A percentile compares a stretch with the other conserved stretches of the same genome.
Evolutionary conservation across 2,113 vertebrate genomes (phyloP).

Genomic region (Carassius carassius): DNA sequence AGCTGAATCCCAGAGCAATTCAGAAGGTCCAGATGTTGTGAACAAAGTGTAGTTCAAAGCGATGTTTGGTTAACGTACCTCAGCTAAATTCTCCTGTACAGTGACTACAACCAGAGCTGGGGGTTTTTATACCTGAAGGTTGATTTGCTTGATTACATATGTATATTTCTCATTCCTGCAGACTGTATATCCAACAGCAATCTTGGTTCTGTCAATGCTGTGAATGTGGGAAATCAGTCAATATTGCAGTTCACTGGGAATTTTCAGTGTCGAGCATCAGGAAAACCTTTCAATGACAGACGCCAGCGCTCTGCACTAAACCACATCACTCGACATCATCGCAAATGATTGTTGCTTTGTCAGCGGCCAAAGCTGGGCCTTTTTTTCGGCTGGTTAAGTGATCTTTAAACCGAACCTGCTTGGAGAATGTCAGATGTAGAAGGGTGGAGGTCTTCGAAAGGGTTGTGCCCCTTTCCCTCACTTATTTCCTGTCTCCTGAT

Average conservation of each 20-base stretch:
- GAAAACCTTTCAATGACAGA: conserved; percentile 65
- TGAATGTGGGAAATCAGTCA: conserved; percentile 55
- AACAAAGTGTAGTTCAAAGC: background rate
- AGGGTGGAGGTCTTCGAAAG: conserved; percentile 51
- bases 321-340: conserved; percentile 54
- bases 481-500: conserved; percentile 63
- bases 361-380: background rate
- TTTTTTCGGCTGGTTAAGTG: conserved; percentile 5
- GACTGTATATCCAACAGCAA: background rate
- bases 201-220: conserved; percentile 49
- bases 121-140: background rate
- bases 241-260: conserved; percentile 36
- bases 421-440: conserved; percentile 59
- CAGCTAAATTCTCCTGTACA: background rate
- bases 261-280: conserved; percentile 68
- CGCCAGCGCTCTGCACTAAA: conserved; percentile 55
- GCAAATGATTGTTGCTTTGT: conserved; percentile 42
- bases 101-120: too few species aligned
- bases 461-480: conserved; percentile 54
- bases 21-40: conserved; percentile 17
- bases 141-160: conserved; percentile 38
- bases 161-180: background rate
- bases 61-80: conserved; percentile 2
- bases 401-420: conserved; percentile 54
- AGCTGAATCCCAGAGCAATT: background rate